Evolutionary conservation across 2,888 invertebrate species (phyloP).

Genomic region (Ganaspis brasiliensis): DNA sequence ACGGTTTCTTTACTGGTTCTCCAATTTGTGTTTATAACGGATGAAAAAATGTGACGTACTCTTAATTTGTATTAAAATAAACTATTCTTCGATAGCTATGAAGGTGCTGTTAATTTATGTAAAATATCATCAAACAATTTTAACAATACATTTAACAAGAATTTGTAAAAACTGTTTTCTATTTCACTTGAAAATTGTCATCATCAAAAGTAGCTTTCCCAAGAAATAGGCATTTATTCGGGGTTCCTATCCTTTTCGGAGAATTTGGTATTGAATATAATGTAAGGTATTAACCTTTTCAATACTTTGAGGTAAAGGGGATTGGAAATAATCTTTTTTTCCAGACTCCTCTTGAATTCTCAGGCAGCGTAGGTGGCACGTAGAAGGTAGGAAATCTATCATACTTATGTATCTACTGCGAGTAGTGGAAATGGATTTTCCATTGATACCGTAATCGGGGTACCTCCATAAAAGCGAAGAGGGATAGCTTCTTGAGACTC

Average conservation of each 20-base stretch:
- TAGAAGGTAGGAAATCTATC: conserved; percentile 25
- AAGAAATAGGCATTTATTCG: too few species aligned
- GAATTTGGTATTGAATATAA: neutral
- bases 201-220: too few species aligned
- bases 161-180: too few species aligned
- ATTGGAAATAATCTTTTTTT: conserved; percentile 7
- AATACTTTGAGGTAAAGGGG: neutral
- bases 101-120: too few species aligned
- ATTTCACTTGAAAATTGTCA: too few species aligned
- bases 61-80: too few species aligned
- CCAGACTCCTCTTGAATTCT: conserved; percentile 5
- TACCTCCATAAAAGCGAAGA: conserved; percentile 34
- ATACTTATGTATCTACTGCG: conserved; percentile 34
- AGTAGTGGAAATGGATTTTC: conserved; percentile 32
- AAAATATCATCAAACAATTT: too few species aligned
- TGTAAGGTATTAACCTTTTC: neutral
- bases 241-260: neutral
- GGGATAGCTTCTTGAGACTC: conserved; percentile 49
- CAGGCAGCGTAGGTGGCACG: neutral
- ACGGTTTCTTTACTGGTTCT: too few species aligned
- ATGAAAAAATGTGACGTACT: too few species aligned
- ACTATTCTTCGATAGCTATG: too few species aligned
- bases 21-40: too few species aligned
- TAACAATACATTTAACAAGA: too few species aligned
- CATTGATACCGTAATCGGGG: conserved; percentile 37